Percentiles rank a stretch among this genome's conserved stretches.
Evolutionary conservation across 1,140 invertebrate genomes (phyloP).

Genomic region (Steinernema khuongi): DNA sequence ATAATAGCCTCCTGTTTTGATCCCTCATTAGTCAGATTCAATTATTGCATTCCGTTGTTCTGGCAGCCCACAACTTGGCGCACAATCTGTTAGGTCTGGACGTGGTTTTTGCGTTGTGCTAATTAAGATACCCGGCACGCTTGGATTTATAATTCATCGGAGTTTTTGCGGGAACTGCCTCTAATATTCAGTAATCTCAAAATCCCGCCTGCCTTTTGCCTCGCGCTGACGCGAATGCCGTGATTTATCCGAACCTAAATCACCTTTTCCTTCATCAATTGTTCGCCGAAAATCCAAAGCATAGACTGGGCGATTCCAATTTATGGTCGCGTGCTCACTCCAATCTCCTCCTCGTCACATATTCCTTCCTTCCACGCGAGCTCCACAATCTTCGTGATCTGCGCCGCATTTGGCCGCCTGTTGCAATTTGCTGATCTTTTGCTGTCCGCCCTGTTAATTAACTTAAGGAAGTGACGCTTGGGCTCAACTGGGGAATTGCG

Average conservation of each 20-base stretch:
- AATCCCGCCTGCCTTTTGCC: not conserved
- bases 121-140: not conserved
- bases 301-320: not conserved
- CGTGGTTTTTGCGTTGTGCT: not conserved
- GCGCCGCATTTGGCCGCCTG: too few relatives aligned
- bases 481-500: not conserved
- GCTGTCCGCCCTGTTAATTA: slow-evolving; percentile 13
- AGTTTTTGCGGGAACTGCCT: not conserved
- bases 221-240: not conserved
- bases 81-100: not conserved
- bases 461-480: not conserved
- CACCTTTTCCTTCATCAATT: not conserved
- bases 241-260: slow-evolving; percentile 8
- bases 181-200: not conserved
- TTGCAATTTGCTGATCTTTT: too few relatives aligned
- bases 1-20: too few relatives aligned
- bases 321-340: not conserved
- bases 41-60: too few relatives aligned
- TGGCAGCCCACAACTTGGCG: not conserved
- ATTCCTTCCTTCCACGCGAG: too few relatives aligned
- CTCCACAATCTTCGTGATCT: too few relatives aligned
- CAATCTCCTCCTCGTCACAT: too few relatives aligned
- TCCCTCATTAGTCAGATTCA: too few relatives aligned
- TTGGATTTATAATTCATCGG: slow-evolving; percentile 1
- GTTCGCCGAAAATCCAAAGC: not conserved